These are phyloP conservation scores for Sula dactylatra DNA, from an alignment of 2,113 vertebrate species.

Conservation along the genomic window DNA sequence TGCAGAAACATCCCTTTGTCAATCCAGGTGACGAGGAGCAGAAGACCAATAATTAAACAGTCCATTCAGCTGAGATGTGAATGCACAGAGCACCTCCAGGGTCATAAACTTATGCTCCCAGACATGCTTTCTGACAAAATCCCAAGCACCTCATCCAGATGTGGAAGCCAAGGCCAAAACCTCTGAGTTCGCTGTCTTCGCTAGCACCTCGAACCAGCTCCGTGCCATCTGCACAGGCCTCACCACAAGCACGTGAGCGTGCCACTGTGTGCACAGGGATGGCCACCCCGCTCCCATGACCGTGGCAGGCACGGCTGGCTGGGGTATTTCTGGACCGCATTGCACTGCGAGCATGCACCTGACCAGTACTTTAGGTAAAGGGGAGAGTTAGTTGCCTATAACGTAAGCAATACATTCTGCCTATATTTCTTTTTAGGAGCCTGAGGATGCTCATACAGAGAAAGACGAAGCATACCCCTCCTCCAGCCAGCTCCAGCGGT, in stretches of 20 bases:
- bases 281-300: background rate
- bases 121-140: background rate
- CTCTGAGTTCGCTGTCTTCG: background rate
- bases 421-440: background rate
- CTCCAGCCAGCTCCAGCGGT: background rate
- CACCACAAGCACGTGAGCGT: fast-evolving
- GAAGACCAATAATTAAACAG: background rate
- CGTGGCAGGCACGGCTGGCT: fast-evolving
- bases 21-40: background rate
- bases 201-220: background rate
- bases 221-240: background rate
- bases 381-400: background rate
- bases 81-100: background rate
- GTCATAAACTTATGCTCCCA: background rate
- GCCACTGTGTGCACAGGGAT: background rate
- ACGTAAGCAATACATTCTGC: background rate
- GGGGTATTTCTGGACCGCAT: background rate
- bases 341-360: fast-evolving
- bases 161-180: background rate
- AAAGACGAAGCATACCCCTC: background rate
- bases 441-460: background rate
- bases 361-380: background rate
- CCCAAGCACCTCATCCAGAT: background rate
- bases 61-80: background rate
- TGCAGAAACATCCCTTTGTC: background rate